Evolutionary conservation across 2,113 vertebrate species (phyloP).

Genomic region (Daphoenositta chrysoptera): DNA sequence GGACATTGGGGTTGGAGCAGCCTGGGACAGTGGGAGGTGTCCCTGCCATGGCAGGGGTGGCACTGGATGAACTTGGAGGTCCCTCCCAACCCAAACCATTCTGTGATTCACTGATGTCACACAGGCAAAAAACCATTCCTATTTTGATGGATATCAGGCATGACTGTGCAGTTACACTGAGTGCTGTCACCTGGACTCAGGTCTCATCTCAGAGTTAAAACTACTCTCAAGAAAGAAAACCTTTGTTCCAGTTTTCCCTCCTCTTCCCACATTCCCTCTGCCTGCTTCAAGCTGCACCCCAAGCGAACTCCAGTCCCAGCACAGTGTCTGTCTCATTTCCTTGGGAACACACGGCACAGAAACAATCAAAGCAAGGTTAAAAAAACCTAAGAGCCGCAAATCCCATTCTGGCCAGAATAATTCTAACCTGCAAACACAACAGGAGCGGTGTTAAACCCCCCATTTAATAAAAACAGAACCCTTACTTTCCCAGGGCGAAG

Average conservation of each 20-base stretch:
- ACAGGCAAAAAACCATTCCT: no score
- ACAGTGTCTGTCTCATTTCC: not conserved
- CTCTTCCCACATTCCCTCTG: no score
- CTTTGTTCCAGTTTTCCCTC: not conserved
- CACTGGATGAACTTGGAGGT: not conserved
- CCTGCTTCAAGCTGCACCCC: not conserved
- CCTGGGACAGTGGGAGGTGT: fast-evolving
- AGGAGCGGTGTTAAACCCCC: not conserved
- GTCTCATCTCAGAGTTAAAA: not conserved
- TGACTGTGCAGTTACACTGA: not conserved
- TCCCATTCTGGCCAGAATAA: not conserved
- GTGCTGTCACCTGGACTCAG: not conserved
- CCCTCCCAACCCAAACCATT: not conserved
- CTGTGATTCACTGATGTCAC: not conserved
- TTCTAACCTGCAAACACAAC: not conserved
- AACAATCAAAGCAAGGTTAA: not conserved
- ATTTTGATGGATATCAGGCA: fast-evolving
- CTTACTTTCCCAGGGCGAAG: constrained; percentile 94
- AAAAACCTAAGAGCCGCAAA: not conserved
- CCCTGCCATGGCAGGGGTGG: not conserved
- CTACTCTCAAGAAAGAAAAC: not conserved
- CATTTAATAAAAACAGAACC: not conserved
- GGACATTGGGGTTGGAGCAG: not conserved
- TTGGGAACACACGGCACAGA: not conserved
- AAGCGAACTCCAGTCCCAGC: fast-evolving